phyloP scores from a whole-genome alignment of 2,113 vertebrate genomes.

The Pomatostomus ruficeps region DNA sequence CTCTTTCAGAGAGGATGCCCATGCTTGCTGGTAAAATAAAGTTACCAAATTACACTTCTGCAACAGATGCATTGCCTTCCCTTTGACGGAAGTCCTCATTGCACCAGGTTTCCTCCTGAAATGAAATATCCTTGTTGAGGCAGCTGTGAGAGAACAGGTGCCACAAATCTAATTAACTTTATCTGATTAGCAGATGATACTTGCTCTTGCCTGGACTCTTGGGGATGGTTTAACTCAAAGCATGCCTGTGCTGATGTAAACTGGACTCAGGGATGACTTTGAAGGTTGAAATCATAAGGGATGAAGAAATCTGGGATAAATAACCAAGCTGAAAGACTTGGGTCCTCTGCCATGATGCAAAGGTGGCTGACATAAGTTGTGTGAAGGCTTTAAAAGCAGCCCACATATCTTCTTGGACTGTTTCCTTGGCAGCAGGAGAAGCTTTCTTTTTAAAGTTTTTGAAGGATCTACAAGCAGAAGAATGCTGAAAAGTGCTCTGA shows the following conservation, averaged over 20 bases:
- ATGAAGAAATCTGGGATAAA: not conserved
- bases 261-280: not conserved
- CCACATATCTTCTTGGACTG: not conserved
- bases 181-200: accelerated
- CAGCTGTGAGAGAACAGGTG: not conserved
- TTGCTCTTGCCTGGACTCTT: not conserved
- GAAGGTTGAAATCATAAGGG: not conserved
- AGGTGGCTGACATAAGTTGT: not conserved
- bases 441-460: not conserved
- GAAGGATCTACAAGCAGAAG: not conserved
- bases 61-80: not conserved
- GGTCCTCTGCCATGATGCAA: not conserved
- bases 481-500: not conserved
- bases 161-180: not conserved
- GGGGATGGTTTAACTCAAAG: not conserved
- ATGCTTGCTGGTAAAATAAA: not conserved
- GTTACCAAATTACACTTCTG: not conserved
- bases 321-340: not conserved
- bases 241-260: not conserved
- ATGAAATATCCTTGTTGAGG: not conserved
- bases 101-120: not conserved
- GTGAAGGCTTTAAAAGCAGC: not conserved
- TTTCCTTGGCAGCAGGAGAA: not conserved
- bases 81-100: not conserved
- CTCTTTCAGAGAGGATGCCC: not conserved